phyloP scores from a whole-genome alignment of 1,140 invertebrate genomes.

The Microvelia longipes region DNA sequence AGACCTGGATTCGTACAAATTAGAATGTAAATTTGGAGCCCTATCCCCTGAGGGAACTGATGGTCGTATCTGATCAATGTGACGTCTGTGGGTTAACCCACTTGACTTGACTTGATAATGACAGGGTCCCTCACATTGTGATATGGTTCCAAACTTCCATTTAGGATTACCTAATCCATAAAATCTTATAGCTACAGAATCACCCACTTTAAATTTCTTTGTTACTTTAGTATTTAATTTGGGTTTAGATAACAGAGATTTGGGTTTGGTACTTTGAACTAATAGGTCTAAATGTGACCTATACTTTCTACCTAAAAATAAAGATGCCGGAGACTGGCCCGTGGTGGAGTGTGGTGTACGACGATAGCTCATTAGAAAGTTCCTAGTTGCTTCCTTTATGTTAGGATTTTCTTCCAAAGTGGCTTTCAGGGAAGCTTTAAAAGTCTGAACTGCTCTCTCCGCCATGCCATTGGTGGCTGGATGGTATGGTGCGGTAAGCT shows the following conservation, averaged over 20 bases:
- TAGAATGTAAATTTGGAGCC: too few relatives aligned
- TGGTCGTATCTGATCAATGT: neutral
- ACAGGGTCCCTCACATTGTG: too few relatives aligned
- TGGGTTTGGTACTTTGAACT: neutral
- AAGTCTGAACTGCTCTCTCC: slow-evolving; percentile 26
- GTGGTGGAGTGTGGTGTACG: neutral
- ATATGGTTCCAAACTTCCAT: neutral
- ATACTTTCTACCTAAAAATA: neutral
- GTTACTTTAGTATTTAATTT: too few relatives aligned
- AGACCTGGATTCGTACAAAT: too few relatives aligned
- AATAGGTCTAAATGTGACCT: neutral
- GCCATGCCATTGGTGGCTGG: slow-evolving; percentile 25
- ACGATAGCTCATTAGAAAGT: neutral
- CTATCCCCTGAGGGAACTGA: too few relatives aligned
- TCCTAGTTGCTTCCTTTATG: neutral
- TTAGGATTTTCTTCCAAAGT: neutral
- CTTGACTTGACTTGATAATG: neutral
- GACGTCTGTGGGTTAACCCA: neutral
- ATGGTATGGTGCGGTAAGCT: slow-evolving; percentile 22
- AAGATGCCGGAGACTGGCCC: neutral
- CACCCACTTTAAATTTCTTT: neutral
- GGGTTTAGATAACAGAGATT: too few relatives aligned
- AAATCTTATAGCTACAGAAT: neutral
- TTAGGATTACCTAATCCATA: neutral
- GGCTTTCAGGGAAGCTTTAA: slow-evolving; percentile 20